Evolutionary conservation across 2,797 vertebrate species (phyloP).

Genomic region (Danio jaintianensis): DNA sequence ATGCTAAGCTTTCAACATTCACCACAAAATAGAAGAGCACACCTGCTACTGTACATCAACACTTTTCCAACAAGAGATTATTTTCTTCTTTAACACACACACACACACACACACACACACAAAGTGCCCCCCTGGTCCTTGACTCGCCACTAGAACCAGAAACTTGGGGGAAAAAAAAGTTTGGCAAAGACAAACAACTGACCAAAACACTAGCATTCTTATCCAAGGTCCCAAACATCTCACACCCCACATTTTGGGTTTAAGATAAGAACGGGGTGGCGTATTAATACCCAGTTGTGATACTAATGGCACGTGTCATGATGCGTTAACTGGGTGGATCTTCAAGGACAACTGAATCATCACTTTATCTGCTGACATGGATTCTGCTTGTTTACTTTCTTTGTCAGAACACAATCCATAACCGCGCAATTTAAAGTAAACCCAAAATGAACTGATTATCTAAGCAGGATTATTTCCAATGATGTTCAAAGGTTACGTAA

Average conservation of each 20-base stretch:
- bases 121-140: no score
- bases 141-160: not conserved
- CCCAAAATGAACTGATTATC: slow-evolving; percentile 10
- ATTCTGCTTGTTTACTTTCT: slow-evolving; percentile 36
- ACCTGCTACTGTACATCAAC: no score
- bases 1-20: no score
- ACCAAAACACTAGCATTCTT: slow-evolving; percentile 62
- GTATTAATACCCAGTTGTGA: slow-evolving; percentile 2
- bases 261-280: slow-evolving; percentile 64
- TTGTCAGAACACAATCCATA: slow-evolving; percentile 8
- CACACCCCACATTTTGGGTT: slow-evolving; percentile 58
- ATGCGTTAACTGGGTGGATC: slow-evolving; percentile 47
- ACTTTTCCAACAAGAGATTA: no score
- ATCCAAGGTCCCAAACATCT: slow-evolving; percentile 63
- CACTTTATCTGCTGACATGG: slow-evolving; percentile 32
- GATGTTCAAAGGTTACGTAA: slow-evolving; percentile 45
- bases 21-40: no score
- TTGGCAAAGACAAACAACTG: slow-evolving; percentile 48
- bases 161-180: not conserved
- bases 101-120: no score
- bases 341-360: slow-evolving; percentile 12
- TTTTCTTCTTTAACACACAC: no score
- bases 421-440: slow-evolving; percentile 14
- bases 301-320: slow-evolving; percentile 12
- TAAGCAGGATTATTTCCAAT: slow-evolving; percentile 29